A percentile compares a stretch with the other conserved stretches of the same genome.
Conservation (phyloP, 2,888 invertebrate species). For the Rhingia rostrata region DNA sequence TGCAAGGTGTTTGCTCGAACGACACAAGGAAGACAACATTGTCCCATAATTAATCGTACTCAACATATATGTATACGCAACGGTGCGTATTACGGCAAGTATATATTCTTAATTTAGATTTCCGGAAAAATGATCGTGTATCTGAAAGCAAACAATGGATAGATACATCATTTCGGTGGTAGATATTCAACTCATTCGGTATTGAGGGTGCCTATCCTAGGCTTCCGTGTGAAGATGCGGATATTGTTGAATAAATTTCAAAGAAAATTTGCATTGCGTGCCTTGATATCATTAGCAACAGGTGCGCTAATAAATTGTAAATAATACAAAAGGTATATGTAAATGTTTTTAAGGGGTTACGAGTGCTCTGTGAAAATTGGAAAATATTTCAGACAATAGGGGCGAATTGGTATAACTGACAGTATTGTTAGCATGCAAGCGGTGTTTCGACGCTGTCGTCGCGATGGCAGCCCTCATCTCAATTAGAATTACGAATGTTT, state of each 20-base stretch:
- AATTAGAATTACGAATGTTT: slow-evolving; percentile 36
- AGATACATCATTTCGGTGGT: slow-evolving; percentile 32
- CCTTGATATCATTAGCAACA: slow-evolving; percentile 38
- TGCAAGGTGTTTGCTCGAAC: slow-evolving; percentile 53
- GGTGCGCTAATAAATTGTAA: slow-evolving; percentile 59
- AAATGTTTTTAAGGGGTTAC: slow-evolving; percentile 34
- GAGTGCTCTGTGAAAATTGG: slow-evolving; percentile 18
- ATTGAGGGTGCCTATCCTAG: background rate
- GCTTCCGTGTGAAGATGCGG: slow-evolving; percentile 27
- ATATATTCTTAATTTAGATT: slow-evolving; percentile 49
- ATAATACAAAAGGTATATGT: slow-evolving; percentile 35
- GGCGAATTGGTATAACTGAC: slow-evolving; percentile 5
- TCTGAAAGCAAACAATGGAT: slow-evolving; percentile 33
- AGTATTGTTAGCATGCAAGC: slow-evolving; percentile 8
- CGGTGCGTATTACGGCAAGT: slow-evolving; percentile 32
- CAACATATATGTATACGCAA: too few relatives aligned
- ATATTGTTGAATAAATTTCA: slow-evolving; percentile 53
- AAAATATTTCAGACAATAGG: slow-evolving; percentile 49
- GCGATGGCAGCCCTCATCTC: slow-evolving; percentile 28
- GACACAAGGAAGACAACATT: slow-evolving; percentile 38
- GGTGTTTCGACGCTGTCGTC: background rate
- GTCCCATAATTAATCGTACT: slow-evolving; percentile 21
- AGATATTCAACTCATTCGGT: background rate
- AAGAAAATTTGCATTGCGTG: slow-evolving; percentile 62
- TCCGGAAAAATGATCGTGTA: slow-evolving; percentile 48